These are phyloP conservation scores for Rhogogaster chlorosoma DNA, from an alignment of 2,888 invertebrate genomes.

Conservation along the genomic window DNA sequence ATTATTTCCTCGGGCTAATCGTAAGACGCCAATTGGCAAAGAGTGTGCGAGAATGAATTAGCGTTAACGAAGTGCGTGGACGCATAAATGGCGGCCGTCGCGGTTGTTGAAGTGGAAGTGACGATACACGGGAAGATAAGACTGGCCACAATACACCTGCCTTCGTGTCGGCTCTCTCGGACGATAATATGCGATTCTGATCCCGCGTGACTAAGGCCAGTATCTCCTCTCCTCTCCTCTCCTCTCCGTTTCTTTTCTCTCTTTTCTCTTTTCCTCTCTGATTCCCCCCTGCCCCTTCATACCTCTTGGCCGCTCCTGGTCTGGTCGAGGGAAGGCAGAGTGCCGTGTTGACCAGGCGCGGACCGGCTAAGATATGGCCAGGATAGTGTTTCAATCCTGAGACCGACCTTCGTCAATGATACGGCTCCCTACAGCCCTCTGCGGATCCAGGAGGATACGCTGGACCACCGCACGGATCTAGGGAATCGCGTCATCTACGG, in stretches of 20 bases:
- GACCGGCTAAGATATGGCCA: slow-evolving; percentile 76
- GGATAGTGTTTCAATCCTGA: slow-evolving; percentile 76
- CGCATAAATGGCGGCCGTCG: slow-evolving; percentile 48
- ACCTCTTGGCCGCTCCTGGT: slow-evolving; percentile 51
- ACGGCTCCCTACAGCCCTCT: slow-evolving; percentile 58
- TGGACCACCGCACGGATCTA: slow-evolving; percentile 32
- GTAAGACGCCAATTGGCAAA: not conserved
- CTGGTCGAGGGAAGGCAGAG: slow-evolving; percentile 34
- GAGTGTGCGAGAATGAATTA: slow-evolving; percentile 26
- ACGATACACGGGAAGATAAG: slow-evolving; percentile 56
- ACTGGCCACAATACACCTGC: slow-evolving; percentile 65
- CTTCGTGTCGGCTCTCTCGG: slow-evolving; percentile 58
- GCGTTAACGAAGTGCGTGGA: slow-evolving; percentile 48
- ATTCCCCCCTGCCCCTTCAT: slow-evolving; percentile 49
- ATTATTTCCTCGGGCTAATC: not conserved
- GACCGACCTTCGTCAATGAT: slow-evolving; percentile 71
- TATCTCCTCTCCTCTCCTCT: slow-evolving; percentile 54
- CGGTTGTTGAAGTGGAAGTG: slow-evolving; percentile 42
- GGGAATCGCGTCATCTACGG: not conserved
- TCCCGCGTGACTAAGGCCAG: slow-evolving; percentile 67
- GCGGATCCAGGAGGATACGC: not conserved
- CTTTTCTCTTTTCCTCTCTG: slow-evolving; percentile 47
- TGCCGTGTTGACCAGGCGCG: slow-evolving; percentile 72
- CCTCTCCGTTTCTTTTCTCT: slow-evolving; percentile 40
- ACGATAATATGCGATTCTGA: slow-evolving; percentile 76